A percentile compares a stretch with the other conserved stretches of the same genome.
Evolutionary conservation across 2,797 vertebrate species (phyloP).

Genomic region (Lates japonicus): DNA sequence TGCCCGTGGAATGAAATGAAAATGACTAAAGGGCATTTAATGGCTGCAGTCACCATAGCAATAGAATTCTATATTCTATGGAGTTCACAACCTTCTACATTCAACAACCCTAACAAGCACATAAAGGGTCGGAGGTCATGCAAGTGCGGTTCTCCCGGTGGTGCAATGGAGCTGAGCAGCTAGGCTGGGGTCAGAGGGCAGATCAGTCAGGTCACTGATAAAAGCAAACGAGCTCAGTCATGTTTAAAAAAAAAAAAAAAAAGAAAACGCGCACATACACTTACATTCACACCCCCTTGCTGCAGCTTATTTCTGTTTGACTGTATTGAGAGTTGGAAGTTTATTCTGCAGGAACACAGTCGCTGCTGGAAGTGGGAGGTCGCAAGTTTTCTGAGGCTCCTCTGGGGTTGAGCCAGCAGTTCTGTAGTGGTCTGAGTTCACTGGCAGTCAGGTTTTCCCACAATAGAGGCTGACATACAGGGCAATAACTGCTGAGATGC

Average conservation of each 20-base stretch:
- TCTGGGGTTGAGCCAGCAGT: conserved; percentile 46
- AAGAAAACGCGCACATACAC: conserved; percentile 3
- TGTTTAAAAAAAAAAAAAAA: conserved; percentile 12
- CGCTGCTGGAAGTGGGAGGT: conserved; percentile 36
- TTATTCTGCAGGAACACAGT: conserved; percentile 31
- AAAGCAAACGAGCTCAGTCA: conserved; percentile 50
- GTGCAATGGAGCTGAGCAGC: conserved; percentile 35
- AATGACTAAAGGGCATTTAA: conserved; percentile 44
- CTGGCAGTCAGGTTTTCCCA: conserved; percentile 29
- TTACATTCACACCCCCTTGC: conserved; percentile 10
- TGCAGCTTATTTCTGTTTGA: conserved; percentile 31
- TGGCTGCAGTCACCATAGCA: conserved; percentile 45
- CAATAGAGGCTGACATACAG: conserved; percentile 41
- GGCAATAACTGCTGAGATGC: conserved; percentile 32
- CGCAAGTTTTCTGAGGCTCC: conserved; percentile 28
- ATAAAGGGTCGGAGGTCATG: conserved; percentile 68
- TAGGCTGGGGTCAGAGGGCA: conserved; percentile 49
- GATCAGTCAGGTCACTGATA: conserved; percentile 47
- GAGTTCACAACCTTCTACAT: conserved; percentile 69
- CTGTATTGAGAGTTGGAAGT: conserved; percentile 4
- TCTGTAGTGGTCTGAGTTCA: conserved; percentile 44
- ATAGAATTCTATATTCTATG: conserved; percentile 55
- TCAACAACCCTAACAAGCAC: conserved; percentile 74
- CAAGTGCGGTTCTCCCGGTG: conserved; percentile 41
- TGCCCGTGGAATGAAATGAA: conserved; percentile 45